Conservation (phyloP, 1,140 invertebrate species). For the Euschistus heros region DNA sequence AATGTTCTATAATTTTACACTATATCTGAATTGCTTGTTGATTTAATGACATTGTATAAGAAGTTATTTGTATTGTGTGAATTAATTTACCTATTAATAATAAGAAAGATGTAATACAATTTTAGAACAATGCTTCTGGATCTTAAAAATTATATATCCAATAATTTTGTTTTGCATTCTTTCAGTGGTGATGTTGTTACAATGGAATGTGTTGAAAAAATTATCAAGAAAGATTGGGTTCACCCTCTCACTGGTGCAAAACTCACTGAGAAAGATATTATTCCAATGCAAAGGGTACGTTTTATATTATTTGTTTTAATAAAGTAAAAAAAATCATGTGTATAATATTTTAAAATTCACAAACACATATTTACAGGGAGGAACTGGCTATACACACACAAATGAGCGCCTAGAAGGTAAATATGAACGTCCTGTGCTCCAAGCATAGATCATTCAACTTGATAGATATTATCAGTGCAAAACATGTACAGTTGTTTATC, state of each 20-base stretch:
- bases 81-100: too few relatives aligned
- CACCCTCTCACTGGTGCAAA: constrained; percentile 85
- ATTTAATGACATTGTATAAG: too few relatives aligned
- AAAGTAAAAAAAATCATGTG: neutral
- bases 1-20: too few relatives aligned
- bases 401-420: constrained; percentile 75
- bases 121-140: too few relatives aligned
- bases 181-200: constrained; percentile 89
- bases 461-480: too few relatives aligned
- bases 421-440: constrained; percentile 75
- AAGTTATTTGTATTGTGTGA: too few relatives aligned
- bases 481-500: too few relatives aligned
- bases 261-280: constrained; percentile 88
- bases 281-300: constrained; percentile 72
- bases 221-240: constrained; percentile 94
- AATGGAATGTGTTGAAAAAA: constrained; percentile 89
- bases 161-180: too few relatives aligned
- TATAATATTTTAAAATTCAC: neutral
- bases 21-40: too few relatives aligned
- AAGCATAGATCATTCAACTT: constrained; percentile 46
- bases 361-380: constrained; percentile 53
- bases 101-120: too few relatives aligned
- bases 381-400: constrained; percentile 85
- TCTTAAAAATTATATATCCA: too few relatives aligned
- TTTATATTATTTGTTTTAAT: neutral